Percentiles rank a stretch among this genome's conserved stretches.
Evolutionary conservation across 2,888 invertebrate species (phyloP).

Genomic region (Zygothrica quintamaculata): DNA sequence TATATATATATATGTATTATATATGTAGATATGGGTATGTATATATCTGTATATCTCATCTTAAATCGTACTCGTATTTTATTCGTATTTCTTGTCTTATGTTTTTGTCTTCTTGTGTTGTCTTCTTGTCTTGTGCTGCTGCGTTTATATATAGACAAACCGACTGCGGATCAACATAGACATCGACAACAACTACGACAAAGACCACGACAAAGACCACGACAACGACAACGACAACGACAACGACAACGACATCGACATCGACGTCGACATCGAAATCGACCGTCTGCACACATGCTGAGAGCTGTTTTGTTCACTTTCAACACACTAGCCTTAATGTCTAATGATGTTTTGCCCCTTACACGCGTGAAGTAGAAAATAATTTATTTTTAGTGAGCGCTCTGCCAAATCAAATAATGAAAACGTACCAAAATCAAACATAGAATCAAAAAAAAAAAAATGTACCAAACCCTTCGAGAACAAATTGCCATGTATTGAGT

Average conservation of each 20-base stretch:
- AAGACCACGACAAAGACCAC: not conserved
- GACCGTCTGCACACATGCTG: constrained; percentile 60
- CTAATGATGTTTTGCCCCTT: constrained; percentile 64
- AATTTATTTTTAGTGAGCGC: constrained; percentile 51
- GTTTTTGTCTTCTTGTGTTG: constrained; percentile 9
- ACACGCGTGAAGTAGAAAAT: constrained; percentile 57
- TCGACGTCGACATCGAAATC: constrained; percentile 23
- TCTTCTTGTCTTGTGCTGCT: constrained; percentile 22
- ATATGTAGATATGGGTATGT: constrained; percentile 33
- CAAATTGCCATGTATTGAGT: constrained; percentile 30
- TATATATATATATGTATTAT: constrained; percentile 16
- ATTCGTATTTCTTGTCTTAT: constrained; percentile 33
- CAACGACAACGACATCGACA: constrained; percentile 9
- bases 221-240: constrained; percentile 9
- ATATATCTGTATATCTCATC: constrained; percentile 54
- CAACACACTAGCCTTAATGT: constrained; percentile 59
- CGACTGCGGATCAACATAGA: constrained; percentile 49
- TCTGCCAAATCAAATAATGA: constrained; percentile 30
- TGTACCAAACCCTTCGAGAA: constrained; percentile 17
- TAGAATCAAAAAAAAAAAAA: not conserved
- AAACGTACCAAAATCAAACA: too few species aligned
- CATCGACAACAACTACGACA: constrained; percentile 5
- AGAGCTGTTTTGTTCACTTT: constrained; percentile 55
- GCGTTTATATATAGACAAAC: constrained; percentile 60
- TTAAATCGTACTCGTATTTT: constrained; percentile 53